Conservation (phyloP, 2,113 vertebrate genomes). For the Meriones unguiculatus region DNA sequence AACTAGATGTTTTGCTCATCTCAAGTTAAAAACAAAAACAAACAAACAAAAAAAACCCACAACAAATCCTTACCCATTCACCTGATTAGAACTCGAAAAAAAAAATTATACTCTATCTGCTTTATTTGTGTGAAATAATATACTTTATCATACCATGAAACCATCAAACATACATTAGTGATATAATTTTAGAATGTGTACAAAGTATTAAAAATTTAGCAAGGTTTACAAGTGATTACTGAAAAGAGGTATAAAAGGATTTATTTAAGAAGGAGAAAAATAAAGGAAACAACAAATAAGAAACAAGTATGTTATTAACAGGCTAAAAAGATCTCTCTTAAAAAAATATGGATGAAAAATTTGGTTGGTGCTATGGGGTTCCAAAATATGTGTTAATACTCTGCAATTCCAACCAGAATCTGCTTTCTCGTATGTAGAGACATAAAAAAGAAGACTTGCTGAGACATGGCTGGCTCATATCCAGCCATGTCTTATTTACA, state of each 20-base stretch:
- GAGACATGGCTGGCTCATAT: neutral
- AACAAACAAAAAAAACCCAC: neutral
- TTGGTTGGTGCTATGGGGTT: neutral
- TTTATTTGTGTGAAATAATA: neutral
- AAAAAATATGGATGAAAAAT: neutral
- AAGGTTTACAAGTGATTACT: neutral
- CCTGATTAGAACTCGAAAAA: conserved; percentile 27
- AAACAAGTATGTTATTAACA: neutral
- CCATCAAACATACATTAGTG: conserved; percentile 14
- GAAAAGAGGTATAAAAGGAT: neutral
- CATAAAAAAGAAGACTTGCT: neutral
- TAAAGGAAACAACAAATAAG: neutral
- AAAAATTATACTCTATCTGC: neutral
- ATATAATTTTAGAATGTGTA: neutral
- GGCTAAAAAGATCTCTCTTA: neutral
- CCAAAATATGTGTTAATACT: neutral
- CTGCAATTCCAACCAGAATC: neutral
- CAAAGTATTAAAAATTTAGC: neutral
- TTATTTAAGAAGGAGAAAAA: neutral
- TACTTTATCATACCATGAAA: neutral
- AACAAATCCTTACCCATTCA: conserved; percentile 12
- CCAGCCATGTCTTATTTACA: neutral
- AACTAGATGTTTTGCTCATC: neutral
- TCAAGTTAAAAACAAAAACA: neutral
- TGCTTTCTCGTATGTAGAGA: neutral